phyloP scores from a whole-genome alignment of 2,113 vertebrate species.

The Charadrius vociferus region DNA sequence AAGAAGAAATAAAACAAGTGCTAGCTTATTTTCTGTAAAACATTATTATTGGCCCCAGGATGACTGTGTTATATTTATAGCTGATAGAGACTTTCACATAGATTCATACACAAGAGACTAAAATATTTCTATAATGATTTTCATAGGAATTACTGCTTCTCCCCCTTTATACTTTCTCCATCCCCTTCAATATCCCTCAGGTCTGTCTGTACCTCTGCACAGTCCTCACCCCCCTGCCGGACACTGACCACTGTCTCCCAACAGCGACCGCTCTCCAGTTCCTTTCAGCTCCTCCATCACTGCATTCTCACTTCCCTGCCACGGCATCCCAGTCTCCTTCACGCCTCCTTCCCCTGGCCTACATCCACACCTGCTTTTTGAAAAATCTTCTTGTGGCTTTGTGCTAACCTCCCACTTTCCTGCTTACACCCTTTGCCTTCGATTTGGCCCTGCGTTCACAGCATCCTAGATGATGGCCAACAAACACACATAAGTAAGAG shows the following conservation, averaged over 20 bases:
- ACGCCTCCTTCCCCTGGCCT: accelerated
- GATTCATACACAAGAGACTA: not conserved
- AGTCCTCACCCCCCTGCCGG: not conserved
- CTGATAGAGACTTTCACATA: not conserved
- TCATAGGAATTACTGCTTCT: not conserved
- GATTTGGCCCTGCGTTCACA: not conserved
- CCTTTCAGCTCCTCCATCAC: not conserved
- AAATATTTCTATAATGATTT: not conserved
- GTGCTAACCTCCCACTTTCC: not conserved
- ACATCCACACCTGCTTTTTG: accelerated
- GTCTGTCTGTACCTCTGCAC: not conserved
- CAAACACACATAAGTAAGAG: not conserved
- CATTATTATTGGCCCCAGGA: not conserved
- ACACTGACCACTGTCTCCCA: accelerated
- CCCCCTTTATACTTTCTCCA: not conserved
- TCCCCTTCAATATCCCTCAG: not conserved
- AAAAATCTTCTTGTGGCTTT: not conserved
- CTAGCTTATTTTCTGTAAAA: not conserved
- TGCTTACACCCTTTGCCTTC: too few relatives aligned
- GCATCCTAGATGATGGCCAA: not conserved
- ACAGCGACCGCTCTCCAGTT: not conserved
- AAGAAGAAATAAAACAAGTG: not conserved
- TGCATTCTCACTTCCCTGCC: not conserved
- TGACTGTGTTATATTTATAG: not conserved
- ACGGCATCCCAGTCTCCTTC: accelerated